phyloP scores from a whole-genome alignment of 2,797 vertebrate genomes.

The Enteromius radiatus region DNA sequence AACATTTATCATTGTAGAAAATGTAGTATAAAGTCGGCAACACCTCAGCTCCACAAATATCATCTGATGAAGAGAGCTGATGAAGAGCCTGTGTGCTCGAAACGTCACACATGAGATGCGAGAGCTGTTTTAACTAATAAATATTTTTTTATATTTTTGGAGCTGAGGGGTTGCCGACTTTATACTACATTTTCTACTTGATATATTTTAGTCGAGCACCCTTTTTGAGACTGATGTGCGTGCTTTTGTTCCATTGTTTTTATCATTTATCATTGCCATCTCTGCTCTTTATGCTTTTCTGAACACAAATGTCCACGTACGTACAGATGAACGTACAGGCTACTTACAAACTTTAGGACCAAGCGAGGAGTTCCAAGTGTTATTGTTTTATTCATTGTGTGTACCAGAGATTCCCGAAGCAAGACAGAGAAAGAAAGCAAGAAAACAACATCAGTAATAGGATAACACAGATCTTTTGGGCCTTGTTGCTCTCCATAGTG shows the following conservation, averaged over 20 bases:
- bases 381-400: conserved; percentile 28
- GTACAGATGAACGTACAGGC: not conserved
- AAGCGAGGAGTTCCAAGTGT: conserved; percentile 3
- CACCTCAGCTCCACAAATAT: too few species aligned
- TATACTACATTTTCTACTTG: too few species aligned
- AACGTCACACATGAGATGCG: too few species aligned
- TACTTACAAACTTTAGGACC: conserved; percentile 72
- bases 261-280: not conserved
- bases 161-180: too few species aligned
- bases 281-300: not conserved
- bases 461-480: conserved; percentile 23
- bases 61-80: too few species aligned
- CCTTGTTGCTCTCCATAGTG: conserved; percentile 36
- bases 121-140: too few species aligned
- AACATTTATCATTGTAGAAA: not conserved
- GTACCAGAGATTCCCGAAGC: not conserved
- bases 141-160: too few species aligned
- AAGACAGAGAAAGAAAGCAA: conserved; percentile 24
- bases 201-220: too few species aligned
- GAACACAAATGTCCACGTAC: not conserved
- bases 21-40: too few species aligned
- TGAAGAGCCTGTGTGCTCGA: too few species aligned
- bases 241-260: too few species aligned
- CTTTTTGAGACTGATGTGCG: too few species aligned
- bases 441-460: conserved; percentile 41